Conservation (phyloP, 2,113 vertebrate genomes). For the Ciconia maguari region DNA sequence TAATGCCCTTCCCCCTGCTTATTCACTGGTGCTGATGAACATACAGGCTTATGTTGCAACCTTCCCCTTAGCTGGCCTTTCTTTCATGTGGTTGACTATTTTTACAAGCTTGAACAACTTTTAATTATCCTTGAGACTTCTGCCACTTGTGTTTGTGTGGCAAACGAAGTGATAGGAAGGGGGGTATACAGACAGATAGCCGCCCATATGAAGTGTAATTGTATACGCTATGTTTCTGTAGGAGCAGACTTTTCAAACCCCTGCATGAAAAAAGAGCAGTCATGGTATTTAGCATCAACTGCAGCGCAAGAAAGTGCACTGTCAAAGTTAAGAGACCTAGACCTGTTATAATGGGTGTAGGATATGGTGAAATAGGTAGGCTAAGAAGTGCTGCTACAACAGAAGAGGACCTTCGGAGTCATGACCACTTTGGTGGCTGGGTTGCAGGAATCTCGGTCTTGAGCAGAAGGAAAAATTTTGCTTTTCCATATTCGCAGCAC, state of each 20-base stretch:
- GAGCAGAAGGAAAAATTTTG: neutral
- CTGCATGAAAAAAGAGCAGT: too few relatives aligned
- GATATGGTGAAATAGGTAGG: neutral
- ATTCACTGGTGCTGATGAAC: neutral
- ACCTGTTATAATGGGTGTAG: neutral
- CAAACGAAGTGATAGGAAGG: neutral
- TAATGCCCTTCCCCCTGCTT: neutral
- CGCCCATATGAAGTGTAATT: neutral
- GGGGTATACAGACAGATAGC: neutral
- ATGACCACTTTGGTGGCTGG: accelerated
- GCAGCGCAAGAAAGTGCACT: neutral
- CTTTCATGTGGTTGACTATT: neutral
- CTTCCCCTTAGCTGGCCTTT: neutral
- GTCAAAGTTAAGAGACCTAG: neutral
- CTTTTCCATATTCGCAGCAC: neutral
- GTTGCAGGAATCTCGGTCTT: accelerated
- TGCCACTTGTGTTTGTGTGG: neutral
- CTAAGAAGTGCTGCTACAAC: neutral
- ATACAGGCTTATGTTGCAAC: neutral
- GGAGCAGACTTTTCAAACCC: neutral
- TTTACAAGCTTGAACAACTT: neutral
- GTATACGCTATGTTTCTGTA: accelerated
- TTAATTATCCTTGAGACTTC: neutral
- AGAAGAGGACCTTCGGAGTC: neutral
- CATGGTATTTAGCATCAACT: neutral